Conservation (phyloP, 2,888 invertebrate species). For the Dasypolia templi region DNA sequence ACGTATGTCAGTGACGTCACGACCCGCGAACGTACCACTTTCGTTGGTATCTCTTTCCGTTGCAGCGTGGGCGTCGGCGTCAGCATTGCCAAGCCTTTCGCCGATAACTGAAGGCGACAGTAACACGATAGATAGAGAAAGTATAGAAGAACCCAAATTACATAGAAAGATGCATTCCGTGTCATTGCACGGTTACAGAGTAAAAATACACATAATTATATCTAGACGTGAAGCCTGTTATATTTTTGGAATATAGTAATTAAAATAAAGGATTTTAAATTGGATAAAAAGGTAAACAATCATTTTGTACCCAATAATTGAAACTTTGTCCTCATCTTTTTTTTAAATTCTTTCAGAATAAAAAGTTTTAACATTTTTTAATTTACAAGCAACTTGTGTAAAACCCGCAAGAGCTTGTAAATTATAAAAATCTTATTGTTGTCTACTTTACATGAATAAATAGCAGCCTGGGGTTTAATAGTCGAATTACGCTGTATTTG, state of each 20-base stretch:
- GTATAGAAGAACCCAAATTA: conserved; percentile 66
- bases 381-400: neutral
- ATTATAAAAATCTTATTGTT: neutral
- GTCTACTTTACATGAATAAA: neutral
- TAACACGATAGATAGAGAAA: conserved; percentile 74
- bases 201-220: conserved; percentile 51
- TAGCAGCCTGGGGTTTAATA: neutral
- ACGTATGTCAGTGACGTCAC: conserved; percentile 68
- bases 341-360: neutral
- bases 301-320: conserved; percentile 26
- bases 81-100: conserved; percentile 83
- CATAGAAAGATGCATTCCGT: conserved; percentile 42
- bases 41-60: conserved; percentile 74
- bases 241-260: conserved; percentile 18
- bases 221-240: conserved; percentile 36
- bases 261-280: conserved; percentile 21
- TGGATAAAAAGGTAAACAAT: conserved; percentile 13
- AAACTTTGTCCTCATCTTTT: neutral
- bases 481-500: neutral
- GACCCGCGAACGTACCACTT: conserved; percentile 83
- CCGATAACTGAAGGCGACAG: conserved; percentile 83
- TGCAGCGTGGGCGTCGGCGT: conserved; percentile 83
- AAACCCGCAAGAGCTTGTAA: neutral
- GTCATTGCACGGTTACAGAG: conserved; percentile 47
- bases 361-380: neutral